These are phyloP conservation scores for Alcis repandata DNA, from an alignment of 2,888 invertebrate genomes.

Conservation along the genomic window DNA sequence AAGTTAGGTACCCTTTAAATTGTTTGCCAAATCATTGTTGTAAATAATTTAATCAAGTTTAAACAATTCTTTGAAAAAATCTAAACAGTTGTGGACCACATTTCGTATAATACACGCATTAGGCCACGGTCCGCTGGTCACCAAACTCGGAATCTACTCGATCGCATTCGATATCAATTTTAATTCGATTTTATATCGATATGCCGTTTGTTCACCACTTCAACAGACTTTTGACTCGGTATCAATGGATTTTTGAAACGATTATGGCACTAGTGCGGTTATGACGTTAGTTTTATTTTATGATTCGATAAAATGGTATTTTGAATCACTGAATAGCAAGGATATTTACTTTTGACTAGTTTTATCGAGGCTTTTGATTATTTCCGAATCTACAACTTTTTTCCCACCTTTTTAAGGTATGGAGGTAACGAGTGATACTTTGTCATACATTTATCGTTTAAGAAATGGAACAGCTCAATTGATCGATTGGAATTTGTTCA, in stretches of 20 bases:
- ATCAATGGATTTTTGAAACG: slow-evolving; percentile 58
- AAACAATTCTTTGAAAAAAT: slow-evolving; percentile 34
- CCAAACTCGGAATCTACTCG: slow-evolving; percentile 58
- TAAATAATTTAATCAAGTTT: not conserved
- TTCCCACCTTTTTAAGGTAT: too few species aligned
- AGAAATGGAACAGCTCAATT: too few species aligned
- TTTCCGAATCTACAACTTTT: too few species aligned
- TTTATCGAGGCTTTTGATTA: not conserved
- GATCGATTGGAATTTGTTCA: too few species aligned
- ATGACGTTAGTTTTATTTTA: slow-evolving; percentile 29
- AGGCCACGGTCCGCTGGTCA: slow-evolving; percentile 60
- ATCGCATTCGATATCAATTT: slow-evolving; percentile 65
- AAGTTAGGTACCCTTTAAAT: too few species aligned
- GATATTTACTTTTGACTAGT: not conserved
- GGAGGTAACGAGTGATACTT: too few species aligned
- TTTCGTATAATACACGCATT: slow-evolving; percentile 69
- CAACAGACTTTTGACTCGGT: slow-evolving; percentile 53
- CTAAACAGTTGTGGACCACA: slow-evolving; percentile 66
- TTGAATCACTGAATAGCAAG: slow-evolving; percentile 11
- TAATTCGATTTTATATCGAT: slow-evolving; percentile 75
- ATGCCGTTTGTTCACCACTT: slow-evolving; percentile 57
- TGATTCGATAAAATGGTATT: slow-evolving; percentile 11
- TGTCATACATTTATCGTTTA: too few species aligned
- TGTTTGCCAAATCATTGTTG: not conserved
- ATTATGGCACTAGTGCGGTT: slow-evolving; percentile 51